Percentiles rank a stretch among this genome's conserved stretches.
Conservation (phyloP, 2,888 invertebrate genomes). For the Drosophila meridiana region DNA sequence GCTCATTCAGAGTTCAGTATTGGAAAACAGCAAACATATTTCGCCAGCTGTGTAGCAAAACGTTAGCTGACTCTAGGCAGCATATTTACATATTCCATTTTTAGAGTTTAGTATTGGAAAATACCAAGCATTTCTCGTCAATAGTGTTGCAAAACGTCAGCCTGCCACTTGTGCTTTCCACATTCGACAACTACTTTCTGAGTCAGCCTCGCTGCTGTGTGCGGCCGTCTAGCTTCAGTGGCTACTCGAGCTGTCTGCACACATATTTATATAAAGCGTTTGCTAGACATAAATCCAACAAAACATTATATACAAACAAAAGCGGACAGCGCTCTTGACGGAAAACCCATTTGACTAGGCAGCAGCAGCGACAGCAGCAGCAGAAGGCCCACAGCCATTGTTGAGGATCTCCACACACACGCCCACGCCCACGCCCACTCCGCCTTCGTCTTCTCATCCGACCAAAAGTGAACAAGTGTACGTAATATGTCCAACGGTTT, state of each 20-base stretch:
- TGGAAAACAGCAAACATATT: neutral
- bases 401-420: constrained; percentile 9
- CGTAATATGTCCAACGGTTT: constrained; percentile 67
- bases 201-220: constrained; percentile 35
- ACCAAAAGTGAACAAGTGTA: constrained; percentile 39
- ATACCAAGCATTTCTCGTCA: no score
- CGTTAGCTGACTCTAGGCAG: no score
- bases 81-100: no score
- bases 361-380: constrained; percentile 13
- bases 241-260: constrained; percentile 55
- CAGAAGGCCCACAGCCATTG: constrained; percentile 36
- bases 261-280: constrained; percentile 63
- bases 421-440: neutral
- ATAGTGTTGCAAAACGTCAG: neutral
- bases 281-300: constrained; percentile 67
- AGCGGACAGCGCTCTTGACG: constrained; percentile 46
- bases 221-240: constrained; percentile 26
- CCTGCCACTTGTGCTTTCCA: no score
- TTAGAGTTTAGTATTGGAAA: no score
- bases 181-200: constrained; percentile 16
- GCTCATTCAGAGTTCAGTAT: neutral
- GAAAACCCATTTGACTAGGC: constrained; percentile 54
- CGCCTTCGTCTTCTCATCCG: neutral
- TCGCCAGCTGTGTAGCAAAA: no score
- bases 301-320: constrained; percentile 64